These are phyloP conservation scores for Spodoptera frugiperda DNA, from an alignment of 1,140 invertebrate species.

Conservation along the genomic window DNA sequence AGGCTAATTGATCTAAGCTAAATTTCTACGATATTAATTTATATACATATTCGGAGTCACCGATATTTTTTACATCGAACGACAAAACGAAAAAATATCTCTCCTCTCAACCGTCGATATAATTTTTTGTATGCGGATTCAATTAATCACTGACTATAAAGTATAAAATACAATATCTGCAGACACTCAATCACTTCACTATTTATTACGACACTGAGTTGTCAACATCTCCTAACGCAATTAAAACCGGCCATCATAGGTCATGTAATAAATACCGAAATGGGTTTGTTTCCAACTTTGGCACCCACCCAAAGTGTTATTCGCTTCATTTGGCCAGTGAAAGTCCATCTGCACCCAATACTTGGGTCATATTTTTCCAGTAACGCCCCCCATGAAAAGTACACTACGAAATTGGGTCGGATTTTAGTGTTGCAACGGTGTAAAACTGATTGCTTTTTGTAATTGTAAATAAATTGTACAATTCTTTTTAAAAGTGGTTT, in stretches of 20 bases:
- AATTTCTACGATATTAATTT: too few relatives aligned
- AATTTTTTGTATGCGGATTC: too few relatives aligned
- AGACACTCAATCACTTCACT: background rate
- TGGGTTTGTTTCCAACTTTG: conserved; percentile 19
- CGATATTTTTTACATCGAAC: too few relatives aligned
- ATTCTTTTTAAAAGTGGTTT: too few relatives aligned
- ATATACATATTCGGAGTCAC: too few relatives aligned
- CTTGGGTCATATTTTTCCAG: conserved; percentile 7
- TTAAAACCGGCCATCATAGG: conserved; percentile 10
- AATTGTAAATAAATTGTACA: too few relatives aligned
- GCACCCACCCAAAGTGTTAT: conserved; percentile 33
- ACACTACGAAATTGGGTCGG: background rate
- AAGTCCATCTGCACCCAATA: conserved; percentile 33
- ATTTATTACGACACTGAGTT: background rate
- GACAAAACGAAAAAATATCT: too few relatives aligned
- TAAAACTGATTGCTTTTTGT: too few relatives aligned
- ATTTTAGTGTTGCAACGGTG: background rate
- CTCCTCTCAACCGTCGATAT: too few relatives aligned
- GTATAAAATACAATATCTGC: too few relatives aligned
- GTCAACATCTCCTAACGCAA: background rate
- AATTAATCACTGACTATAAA: too few relatives aligned
- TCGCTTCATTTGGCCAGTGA: conserved; percentile 24
- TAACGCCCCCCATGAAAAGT: background rate
- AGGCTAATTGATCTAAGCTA: too few relatives aligned
- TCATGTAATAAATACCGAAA: background rate